Evolutionary conservation across 1,140 invertebrate species (phyloP), one percentile per base, ranked within the genome.

Genomic region (Leptopilina clavipes): DNA sequence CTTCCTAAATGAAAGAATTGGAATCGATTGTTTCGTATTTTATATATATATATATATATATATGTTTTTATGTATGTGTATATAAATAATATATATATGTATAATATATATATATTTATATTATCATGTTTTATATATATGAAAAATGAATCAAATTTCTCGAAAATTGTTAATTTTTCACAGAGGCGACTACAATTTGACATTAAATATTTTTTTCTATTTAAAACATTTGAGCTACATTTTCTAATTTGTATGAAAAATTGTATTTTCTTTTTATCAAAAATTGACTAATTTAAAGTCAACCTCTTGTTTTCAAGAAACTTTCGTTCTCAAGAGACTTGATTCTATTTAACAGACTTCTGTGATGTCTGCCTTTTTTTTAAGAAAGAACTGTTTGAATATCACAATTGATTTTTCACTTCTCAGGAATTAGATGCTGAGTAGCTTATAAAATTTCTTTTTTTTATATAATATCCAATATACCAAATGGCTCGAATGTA

Each of bases 231-330:
- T 65, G 12, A 31, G 22, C 59, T 37, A 31, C 14, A 3, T n/a
- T 31, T 65, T 10, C 14, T 31, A 65, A 14, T 37, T 65, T 6
- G n/a, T 65, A n/a, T 37, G 22, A 31, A 10, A 65, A 14, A 31
- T 37, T 65, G 22, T 25, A 31, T 14, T 65, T n/a, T 3, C 25
- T 31, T 59, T 65, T 37, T 40, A 40, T 40, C 37, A 40, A n/a
- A 22, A 31, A 65, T 52, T 52, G 25, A 65, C 59, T 65, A 65
- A 31, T 65, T 65, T 65, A 65, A 65, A 65, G 59, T 65, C 59
- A 19, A 22, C 25, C 59, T 65, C 25, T 31, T 25, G 22, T n/a
- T 65, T 31, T 17, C 14, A 52, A 52, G 17, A 52, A 52, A 17
- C n/a, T 52, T 7, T 17, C n/a, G 14, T 52, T 52, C 48, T 52